Evolutionary conservation across 2,113 vertebrate species (phyloP).

Genomic region (Motacilla tschutschensis): DNA sequence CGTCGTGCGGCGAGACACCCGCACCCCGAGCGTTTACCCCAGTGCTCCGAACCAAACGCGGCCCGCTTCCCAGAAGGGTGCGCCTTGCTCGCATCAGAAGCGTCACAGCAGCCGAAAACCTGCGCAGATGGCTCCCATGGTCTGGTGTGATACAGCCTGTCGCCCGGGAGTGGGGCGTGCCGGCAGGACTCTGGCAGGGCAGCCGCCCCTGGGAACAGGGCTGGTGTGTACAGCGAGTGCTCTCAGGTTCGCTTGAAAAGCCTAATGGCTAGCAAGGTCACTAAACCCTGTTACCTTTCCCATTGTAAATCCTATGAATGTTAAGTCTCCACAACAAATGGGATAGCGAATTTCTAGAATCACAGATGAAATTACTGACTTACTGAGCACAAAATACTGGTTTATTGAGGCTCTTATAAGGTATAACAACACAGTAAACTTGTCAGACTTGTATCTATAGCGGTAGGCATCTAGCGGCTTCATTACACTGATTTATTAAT

Average conservation of each 20-base stretch:
- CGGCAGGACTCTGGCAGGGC: background rate
- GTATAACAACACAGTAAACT: background rate
- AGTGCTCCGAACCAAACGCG: accelerated
- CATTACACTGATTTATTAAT: background rate
- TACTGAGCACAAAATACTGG: background rate
- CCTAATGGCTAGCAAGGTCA: background rate
- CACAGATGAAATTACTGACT: background rate
- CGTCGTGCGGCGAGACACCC: accelerated
- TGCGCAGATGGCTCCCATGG: accelerated
- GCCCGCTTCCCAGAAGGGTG: accelerated
- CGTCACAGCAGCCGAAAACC: accelerated
- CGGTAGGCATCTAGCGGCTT: background rate
- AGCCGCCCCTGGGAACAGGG: background rate
- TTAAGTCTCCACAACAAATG: background rate
- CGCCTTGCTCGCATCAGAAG: accelerated
- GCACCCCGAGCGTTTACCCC: accelerated
- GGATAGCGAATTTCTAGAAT: background rate
- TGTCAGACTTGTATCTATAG: background rate
- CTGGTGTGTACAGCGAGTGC: background rate
- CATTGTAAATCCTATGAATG: background rate
- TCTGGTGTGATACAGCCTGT: background rate
- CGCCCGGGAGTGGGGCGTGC: accelerated
- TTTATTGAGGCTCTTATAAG: background rate
- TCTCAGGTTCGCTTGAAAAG: background rate
- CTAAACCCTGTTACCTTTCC: no score